Conservation (phyloP, 2,113 vertebrate species). For the Dunckerocampus dactyliophorus region DNA sequence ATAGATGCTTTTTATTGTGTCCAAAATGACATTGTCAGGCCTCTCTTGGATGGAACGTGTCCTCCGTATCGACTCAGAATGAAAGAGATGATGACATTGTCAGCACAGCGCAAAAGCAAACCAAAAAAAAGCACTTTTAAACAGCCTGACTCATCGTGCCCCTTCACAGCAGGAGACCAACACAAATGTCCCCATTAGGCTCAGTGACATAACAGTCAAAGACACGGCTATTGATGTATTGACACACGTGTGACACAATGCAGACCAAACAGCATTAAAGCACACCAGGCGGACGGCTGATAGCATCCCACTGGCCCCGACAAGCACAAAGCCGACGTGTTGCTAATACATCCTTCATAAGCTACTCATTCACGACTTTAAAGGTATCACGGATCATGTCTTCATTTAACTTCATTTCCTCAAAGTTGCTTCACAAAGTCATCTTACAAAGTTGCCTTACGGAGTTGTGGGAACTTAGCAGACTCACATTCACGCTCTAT, state of each 20-base stretch:
- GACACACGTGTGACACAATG: constrained; percentile 1
- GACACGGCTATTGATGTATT: constrained; percentile 4
- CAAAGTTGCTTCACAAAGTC: too few relatives aligned
- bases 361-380: too few relatives aligned
- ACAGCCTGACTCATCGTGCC: constrained; percentile 4
- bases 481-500: too few relatives aligned
- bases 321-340: too few relatives aligned
- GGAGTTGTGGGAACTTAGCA: too few relatives aligned
- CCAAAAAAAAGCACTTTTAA: not conserved
- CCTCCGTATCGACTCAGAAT: not conserved
- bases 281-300: constrained; percentile 8
- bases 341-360: too few relatives aligned
- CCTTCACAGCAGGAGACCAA: constrained; percentile 4
- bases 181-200: not conserved
- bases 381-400: too few relatives aligned
- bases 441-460: too few relatives aligned
- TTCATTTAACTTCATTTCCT: too few relatives aligned
- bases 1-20: too few relatives aligned
- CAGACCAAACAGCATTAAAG: not conserved
- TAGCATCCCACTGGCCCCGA: too few relatives aligned
- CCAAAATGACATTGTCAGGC: not conserved
- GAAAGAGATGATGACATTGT: too few relatives aligned
- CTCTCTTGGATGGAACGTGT: not conserved
- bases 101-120: not conserved
- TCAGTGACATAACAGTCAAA: not conserved